Conservation (phyloP, 2,113 vertebrate species). For the Passerina amoena region DNA sequence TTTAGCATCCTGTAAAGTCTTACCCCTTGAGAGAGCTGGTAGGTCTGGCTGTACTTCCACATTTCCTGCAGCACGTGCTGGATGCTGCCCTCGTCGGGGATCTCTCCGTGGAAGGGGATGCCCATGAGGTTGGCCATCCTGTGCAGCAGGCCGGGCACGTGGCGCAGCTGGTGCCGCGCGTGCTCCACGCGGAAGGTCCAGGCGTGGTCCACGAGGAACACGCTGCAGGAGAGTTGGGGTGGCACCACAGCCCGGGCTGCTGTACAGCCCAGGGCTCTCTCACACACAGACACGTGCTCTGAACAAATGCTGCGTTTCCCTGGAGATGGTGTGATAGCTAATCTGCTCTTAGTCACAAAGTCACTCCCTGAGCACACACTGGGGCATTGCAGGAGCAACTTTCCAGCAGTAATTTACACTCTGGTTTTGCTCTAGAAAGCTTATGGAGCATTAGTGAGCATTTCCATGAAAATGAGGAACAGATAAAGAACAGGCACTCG, state of each 20-base stretch:
- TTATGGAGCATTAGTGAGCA: background rate
- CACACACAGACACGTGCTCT: background rate
- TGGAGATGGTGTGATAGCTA: background rate
- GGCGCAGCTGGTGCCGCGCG: slow-evolving; percentile 83
- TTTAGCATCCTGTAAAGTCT: background rate
- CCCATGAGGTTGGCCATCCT: slow-evolving; percentile 91
- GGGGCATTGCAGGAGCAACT: background rate
- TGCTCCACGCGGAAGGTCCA: slow-evolving; percentile 86
- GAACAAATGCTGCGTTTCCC: background rate
- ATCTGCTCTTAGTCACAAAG: background rate
- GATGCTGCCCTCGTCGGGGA: slow-evolving; percentile 76
- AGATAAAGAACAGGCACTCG: background rate
- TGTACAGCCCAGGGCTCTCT: background rate
- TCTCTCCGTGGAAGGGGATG: slow-evolving; percentile 85
- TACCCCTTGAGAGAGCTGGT: slow-evolving; percentile 90
- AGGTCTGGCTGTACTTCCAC: slow-evolving; percentile 98
- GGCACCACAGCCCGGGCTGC: background rate
- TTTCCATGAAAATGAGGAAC: background rate
- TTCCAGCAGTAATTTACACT: background rate
- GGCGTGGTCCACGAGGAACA: slow-evolving; percentile 93
- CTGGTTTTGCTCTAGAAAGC: background rate
- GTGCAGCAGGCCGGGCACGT: slow-evolving; percentile 83
- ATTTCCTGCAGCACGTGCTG: slow-evolving; percentile 85
- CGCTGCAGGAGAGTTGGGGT: slow-evolving; percentile 63
- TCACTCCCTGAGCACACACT: background rate